Conservation (phyloP, 2,113 vertebrate genomes). For the Periophthalmodon schlosseri region DNA sequence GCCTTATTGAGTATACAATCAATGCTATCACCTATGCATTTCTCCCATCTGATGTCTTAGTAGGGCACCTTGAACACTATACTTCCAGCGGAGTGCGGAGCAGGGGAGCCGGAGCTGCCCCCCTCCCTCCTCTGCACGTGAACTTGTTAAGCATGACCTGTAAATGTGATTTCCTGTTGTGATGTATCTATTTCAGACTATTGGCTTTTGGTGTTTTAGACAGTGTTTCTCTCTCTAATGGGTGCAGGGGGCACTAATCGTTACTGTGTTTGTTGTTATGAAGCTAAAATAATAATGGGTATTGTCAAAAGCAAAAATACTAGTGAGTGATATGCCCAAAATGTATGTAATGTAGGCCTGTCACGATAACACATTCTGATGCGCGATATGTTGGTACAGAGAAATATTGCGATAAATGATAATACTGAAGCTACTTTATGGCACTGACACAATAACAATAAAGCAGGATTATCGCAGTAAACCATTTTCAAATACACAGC, state of each 20-base stretch:
- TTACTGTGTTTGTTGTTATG: not conserved
- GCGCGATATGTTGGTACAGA: too few relatives aligned
- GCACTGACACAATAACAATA: too few relatives aligned
- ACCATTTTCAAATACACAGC: too few relatives aligned
- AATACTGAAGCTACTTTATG: too few relatives aligned
- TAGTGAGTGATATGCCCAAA: not conserved
- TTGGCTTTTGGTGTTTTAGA: not conserved
- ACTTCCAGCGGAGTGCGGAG: slow-evolving; percentile 11
- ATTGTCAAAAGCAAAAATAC: slow-evolving; percentile 1
- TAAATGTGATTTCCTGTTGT: not conserved
- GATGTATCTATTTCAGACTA: not conserved
- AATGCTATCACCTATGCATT: slow-evolving; percentile 38
- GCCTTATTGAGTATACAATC: slow-evolving; percentile 52
- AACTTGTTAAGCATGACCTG: not conserved
- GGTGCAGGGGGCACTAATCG: not conserved
- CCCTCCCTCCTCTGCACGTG: not conserved
- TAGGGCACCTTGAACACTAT: slow-evolving; percentile 31
- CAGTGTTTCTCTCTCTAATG: not conserved
- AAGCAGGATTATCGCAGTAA: too few relatives aligned
- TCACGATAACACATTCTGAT: too few relatives aligned
- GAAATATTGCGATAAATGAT: too few relatives aligned
- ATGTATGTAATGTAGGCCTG: not conserved
- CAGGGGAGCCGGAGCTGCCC: slow-evolving; percentile 10
- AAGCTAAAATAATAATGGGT: not conserved
- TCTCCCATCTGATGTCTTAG: slow-evolving; percentile 32